phyloP scores from a whole-genome alignment of 2,888 invertebrate genomes.

The Tethea ocularis region DNA sequence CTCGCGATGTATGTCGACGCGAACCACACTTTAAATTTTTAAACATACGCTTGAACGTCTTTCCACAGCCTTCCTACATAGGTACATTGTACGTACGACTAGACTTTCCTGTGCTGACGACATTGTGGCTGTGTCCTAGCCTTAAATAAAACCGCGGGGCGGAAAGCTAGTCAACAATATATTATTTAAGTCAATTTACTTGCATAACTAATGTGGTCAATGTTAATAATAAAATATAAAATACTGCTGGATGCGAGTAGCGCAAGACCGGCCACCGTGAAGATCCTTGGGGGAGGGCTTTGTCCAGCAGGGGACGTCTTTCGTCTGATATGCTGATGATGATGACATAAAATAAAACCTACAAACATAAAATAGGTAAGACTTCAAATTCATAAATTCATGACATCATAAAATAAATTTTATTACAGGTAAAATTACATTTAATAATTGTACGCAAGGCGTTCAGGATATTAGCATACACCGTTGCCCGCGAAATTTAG shows the following conservation, averaged over 20 bases:
- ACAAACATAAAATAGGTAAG: background rate
- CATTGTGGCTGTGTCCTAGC: slow-evolving; percentile 21
- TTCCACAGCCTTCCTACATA: no score
- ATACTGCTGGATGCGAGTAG: no score
- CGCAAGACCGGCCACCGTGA: no score
- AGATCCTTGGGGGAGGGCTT: no score
- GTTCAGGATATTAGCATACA: slow-evolving; percentile 10
- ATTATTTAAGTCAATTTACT: no score
- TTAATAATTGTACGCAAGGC: slow-evolving; percentile 1
- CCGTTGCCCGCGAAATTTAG: background rate
- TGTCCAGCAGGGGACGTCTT: no score
- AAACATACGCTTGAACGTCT: slow-evolving; percentile 48
- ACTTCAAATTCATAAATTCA: background rate
- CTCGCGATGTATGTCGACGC: slow-evolving; percentile 59
- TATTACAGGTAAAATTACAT: background rate
- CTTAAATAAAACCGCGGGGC: no score
- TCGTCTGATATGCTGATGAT: no score
- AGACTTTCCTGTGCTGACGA: slow-evolving; percentile 24
- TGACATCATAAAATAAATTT: background rate
- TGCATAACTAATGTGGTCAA: no score
- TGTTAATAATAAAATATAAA: no score
- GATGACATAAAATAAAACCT: background rate
- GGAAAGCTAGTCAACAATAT: no score
- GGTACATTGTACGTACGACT: slow-evolving; percentile 27
- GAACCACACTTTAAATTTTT: slow-evolving; percentile 67